A percentile compares a stretch with the other conserved stretches of the same genome.
Conservation (phyloP, 2,888 invertebrate genomes). For the Dromius quadrimaculatus region DNA sequence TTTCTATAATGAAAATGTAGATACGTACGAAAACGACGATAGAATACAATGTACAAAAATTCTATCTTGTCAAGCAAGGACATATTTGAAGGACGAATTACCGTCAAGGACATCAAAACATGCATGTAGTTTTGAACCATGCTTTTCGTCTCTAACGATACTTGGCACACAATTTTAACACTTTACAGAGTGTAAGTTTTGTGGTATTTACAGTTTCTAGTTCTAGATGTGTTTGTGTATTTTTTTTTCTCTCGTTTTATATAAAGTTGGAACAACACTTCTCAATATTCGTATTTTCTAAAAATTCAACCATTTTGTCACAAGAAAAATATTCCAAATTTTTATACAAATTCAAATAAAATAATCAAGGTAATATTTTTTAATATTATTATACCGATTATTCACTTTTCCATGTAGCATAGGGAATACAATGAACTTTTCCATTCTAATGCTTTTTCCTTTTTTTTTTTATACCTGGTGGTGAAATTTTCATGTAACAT, state of each 20-base stretch:
- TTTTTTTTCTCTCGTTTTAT: too few relatives aligned
- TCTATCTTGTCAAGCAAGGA: constrained; percentile 28
- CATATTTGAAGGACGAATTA: constrained; percentile 28
- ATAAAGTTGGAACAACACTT: constrained; percentile 34
- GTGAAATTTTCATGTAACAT: too few relatives aligned
- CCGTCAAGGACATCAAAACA: constrained; percentile 33
- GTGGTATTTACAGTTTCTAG: constrained; percentile 44
- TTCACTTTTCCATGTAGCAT: too few relatives aligned
- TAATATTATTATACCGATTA: too few relatives aligned
- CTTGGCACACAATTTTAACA: constrained; percentile 65
- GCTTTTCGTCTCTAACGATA: constrained; percentile 60
- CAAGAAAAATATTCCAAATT: too few relatives aligned
- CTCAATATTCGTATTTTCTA: constrained; percentile 17
- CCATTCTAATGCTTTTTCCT: too few relatives aligned
- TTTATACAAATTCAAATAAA: too few relatives aligned
- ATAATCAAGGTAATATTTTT: too few relatives aligned
- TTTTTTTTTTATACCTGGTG: too few relatives aligned
- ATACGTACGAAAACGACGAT: constrained; percentile 22
- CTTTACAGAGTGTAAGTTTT: constrained; percentile 35
- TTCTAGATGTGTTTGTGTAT: constrained; percentile 29
- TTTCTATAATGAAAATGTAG: constrained; percentile 8
- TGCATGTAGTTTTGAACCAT: constrained; percentile 39
- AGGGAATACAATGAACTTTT: too few relatives aligned
- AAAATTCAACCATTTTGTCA: too few relatives aligned
- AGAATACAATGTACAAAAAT: constrained; percentile 11